A percentile compares a stretch with the other conserved stretches of the same genome.
Evolutionary conservation across 2,888 invertebrate species (phyloP).

Genomic region (Netelia melanura): DNA sequence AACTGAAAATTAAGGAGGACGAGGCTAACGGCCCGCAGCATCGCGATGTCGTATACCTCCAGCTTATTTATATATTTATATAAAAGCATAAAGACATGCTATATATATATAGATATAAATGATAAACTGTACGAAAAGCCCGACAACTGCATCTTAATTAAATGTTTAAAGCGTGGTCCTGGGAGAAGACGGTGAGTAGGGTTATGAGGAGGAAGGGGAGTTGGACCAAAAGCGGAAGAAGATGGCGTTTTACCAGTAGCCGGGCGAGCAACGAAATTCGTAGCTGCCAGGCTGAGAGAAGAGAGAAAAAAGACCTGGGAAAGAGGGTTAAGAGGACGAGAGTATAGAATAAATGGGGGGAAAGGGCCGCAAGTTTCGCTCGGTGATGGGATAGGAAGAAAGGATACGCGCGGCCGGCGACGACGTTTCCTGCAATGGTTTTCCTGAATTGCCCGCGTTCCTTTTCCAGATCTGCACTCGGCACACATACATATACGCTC

Average conservation of each 20-base stretch:
- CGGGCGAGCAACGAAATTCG: background rate
- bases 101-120: background rate
- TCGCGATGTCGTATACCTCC: background rate
- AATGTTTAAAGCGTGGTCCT: constrained; percentile 65
- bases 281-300: background rate
- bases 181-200: background rate
- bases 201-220: constrained; percentile 32
- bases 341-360: constrained; percentile 25
- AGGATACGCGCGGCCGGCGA: constrained; percentile 46
- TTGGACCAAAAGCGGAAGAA: constrained; percentile 46
- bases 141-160: constrained; percentile 68
- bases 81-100: background rate
- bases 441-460: constrained; percentile 46
- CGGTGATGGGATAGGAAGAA: background rate
- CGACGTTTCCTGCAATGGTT: constrained; percentile 37
- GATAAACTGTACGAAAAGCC: constrained; percentile 30
- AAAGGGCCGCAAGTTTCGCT: constrained; percentile 21
- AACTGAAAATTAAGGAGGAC: constrained; percentile 39
- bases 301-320: background rate
- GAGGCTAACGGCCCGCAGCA: constrained; percentile 20
- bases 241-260: constrained; percentile 12
- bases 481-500: constrained; percentile 1
- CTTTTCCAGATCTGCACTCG: constrained; percentile 8
- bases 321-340: background rate
- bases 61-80: constrained; percentile 1